Evolutionary conservation across 2,888 invertebrate genomes (phyloP), one percentile per base, ranked within the genome.

Genomic region (Barypeithes pellucidus): DNA sequence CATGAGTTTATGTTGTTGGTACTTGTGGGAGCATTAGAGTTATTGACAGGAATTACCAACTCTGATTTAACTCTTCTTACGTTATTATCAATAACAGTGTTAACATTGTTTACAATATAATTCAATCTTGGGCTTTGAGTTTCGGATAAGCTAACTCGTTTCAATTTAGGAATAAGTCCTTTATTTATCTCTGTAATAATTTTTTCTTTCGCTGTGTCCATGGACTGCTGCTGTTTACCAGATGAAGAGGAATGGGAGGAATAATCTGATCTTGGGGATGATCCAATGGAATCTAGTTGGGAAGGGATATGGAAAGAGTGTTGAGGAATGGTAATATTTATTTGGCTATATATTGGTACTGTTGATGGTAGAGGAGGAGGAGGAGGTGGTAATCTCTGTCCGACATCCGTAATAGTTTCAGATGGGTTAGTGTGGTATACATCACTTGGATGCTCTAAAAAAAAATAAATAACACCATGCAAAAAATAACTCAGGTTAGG

Each of bases 401-500:
- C 75, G 22, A 78, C 60, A 72, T 78, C 76, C 52, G 78, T n/a
- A n/a, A 76, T 20, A 20, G 73, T 80, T 77, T 78, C 76, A 20
- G 29, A 69, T 72, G 78, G 59, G 67, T 76, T 79, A 76, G 79
- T 77, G 22, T 77, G 75, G 67, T 69, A 75, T 62, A 78, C 73
- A 36, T 81, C 80, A 80, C 77, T 80, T 43, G 75, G 81, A 81
- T 83, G 83, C 82, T 84, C 85, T 85, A 83, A 81, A 83, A 82
- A 39, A 76, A 73, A 74, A 75, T 18, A 33, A 66, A 18, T n/a
- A 47, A 47, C 9, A 50, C 11, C 36, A 52, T 65, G 50, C 43
- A 74, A 75, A 77, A 39, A n/a, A 63, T 11, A 33, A 33, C 9
- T 18, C 1, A 8, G 62, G 61, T 67, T 71, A 18, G 67, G 47